Evolutionary conservation across 2,888 invertebrate genomes (phyloP).

Genomic region (Troglohyphantes excavatus): DNA sequence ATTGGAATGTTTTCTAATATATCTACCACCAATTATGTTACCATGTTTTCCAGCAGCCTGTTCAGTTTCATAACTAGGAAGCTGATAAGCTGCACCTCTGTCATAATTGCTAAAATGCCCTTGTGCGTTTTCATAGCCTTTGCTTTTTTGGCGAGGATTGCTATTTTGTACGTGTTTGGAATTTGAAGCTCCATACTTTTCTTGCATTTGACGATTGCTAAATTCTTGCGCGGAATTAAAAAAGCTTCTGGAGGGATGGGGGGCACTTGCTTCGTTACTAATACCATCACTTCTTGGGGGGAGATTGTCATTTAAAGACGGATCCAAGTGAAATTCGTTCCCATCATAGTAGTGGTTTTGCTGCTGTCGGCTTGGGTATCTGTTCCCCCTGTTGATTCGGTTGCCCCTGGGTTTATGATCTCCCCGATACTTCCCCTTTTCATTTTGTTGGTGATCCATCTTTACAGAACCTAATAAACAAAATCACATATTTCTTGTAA

Average conservation of each 20-base stretch:
- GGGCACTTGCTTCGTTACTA: not conserved
- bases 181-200: not conserved
- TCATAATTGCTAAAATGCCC: not conserved
- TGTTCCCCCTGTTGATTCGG: not conserved
- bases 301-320: not conserved
- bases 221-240: not conserved
- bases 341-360: not conserved
- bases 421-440: not conserved
- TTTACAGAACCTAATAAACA: not conserved
- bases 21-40: slow-evolving; percentile 61
- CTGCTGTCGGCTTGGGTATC: not conserved
- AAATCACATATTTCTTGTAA: too few relatives aligned
- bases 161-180: slow-evolving; percentile 15
- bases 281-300: not conserved
- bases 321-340: not conserved
- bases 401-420: slow-evolving; percentile 19
- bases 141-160: slow-evolving; percentile 9
- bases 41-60: slow-evolving; percentile 20
- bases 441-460: not conserved
- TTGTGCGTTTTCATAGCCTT: not conserved
- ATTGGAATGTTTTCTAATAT: slow-evolving; percentile 58
- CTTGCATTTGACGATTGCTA: not conserved
- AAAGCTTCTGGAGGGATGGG: not conserved
- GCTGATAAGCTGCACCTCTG: not conserved
- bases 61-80: slow-evolving; percentile 10